phyloP scores from a whole-genome alignment of 2,113 vertebrate genomes.

The Oostethus manadensis region DNA sequence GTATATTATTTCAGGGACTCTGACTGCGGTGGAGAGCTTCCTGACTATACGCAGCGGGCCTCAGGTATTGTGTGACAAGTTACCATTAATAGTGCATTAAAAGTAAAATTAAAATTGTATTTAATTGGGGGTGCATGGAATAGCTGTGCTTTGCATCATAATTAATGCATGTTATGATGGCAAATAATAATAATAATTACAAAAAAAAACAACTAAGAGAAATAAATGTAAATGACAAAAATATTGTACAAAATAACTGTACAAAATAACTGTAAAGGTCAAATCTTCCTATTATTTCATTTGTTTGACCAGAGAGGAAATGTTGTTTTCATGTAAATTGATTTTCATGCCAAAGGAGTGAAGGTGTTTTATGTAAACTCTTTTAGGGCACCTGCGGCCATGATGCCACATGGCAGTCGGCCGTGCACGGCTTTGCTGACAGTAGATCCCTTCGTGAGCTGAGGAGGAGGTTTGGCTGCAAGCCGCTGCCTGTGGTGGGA shows the following conservation, averaged over 20 bases:
- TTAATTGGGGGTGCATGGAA: background rate
- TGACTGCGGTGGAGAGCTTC: slow-evolving; percentile 86
- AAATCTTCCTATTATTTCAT: too few species aligned
- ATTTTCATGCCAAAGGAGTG: background rate
- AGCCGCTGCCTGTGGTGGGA: slow-evolving; percentile 73
- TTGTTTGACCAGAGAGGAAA: too few species aligned
- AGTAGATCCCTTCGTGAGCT: slow-evolving; percentile 63
- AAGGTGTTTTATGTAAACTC: slow-evolving; percentile 6
- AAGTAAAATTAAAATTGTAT: background rate
- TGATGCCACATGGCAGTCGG: slow-evolving; percentile 82
- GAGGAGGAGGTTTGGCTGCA: slow-evolving; percentile 68
- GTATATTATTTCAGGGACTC: slow-evolving; percentile 65
- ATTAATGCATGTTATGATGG: background rate
- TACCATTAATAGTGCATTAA: background rate
- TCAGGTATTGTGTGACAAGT: slow-evolving; percentile 67
- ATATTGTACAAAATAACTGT: too few species aligned
- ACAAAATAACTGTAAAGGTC: too few species aligned
- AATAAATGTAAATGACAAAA: too few species aligned
- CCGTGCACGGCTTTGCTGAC: slow-evolving; percentile 72
- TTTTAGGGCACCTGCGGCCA: slow-evolving; percentile 71
- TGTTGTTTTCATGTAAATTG: too few species aligned
- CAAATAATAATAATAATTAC: too few species aligned
- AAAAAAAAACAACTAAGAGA: too few species aligned
- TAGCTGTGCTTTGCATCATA: background rate
- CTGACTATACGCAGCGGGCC: slow-evolving; percentile 70